Base-by-base conservation (phyloP, 2,797 vertebrate genomes). In the Acipenser transmontanus region DNA sequence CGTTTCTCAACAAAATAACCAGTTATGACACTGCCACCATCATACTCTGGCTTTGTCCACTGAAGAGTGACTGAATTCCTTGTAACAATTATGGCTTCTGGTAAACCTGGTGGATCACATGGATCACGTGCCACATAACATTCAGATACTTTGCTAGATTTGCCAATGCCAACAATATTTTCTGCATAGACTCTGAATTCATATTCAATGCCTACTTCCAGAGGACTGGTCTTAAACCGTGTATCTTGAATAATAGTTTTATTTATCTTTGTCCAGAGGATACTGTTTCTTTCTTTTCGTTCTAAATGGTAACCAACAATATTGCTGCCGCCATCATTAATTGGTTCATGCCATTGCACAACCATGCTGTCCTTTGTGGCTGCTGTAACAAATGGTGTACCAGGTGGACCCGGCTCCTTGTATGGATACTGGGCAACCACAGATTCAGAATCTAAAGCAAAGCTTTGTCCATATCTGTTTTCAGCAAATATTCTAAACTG, bases 401-500 rank as follows among this genome's bases (percentile, higher is more conserved):
- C 97, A 68, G 97, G 97, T 78, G 97, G 95, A 17, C 97, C 97
- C 69, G 97, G 97, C 75, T 95, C 95, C 88, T 89, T 97, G 80
- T 97, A 99, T 67, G 97, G 97, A 78, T 99, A 99, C 68, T 98
- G 96, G 72, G 94, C 96, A 70, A 95, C 84, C 66, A 97, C 84
- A 4, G 90, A 66, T 14, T 87, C 78, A 70, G 96, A 99, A 57
- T 98, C 96, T 74, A 99, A 76, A 57, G 88, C 96, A 83, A 96
- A 95, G 82, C 97, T 99, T 80, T 95, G 95, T 67, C 97, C 97
- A 68, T 96, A 96, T 62, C 94, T 92, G 72, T 99, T 99, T 84
- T 98, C 96, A 78, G 97, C 97, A 85, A 97, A 96, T 79, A 99
- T 94, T 85, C 92, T 96, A 82, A 99, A 99, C 71, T 99, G 97